These are phyloP conservation scores for Lamellibrachia columna DNA, from an alignment of 2,888 invertebrate genomes.

Conservation along the genomic window DNA sequence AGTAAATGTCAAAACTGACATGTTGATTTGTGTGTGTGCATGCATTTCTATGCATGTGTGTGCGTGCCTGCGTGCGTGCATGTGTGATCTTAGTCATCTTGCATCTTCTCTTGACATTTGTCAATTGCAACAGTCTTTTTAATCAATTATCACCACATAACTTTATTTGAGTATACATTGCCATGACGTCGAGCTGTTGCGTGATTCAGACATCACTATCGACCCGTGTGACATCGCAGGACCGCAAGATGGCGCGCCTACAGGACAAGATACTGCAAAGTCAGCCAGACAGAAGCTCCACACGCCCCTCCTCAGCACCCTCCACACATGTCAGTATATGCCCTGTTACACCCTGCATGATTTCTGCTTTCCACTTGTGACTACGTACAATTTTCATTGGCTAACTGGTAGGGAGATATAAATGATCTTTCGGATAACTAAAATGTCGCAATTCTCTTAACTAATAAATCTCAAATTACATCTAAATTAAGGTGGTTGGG, in stretches of 20 bases:
- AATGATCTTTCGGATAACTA: too few species aligned
- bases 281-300: conserved; percentile 20
- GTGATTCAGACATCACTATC: conserved; percentile 48
- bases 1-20: neutral
- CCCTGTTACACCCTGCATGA: neutral
- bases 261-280: conserved; percentile 45
- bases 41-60: neutral
- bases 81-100: too few species aligned
- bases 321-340: conserved; percentile 1
- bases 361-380: too few species aligned
- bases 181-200: conserved; percentile 3
- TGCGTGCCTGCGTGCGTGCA: neutral
- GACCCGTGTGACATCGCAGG: conserved; percentile 52
- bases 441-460: too few species aligned
- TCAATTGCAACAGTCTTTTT: too few species aligned
- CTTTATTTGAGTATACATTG: neutral
- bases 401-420: too few species aligned
- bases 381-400: too few species aligned
- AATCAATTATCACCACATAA: neutral
- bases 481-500: too few species aligned
- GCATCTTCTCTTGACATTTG: too few species aligned
- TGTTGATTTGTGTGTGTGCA: neutral
- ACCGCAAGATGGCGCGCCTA: conserved; percentile 56
- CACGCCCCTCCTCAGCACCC: neutral
- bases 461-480: too few species aligned